These are phyloP conservation scores for Calephelis nemesis DNA, from an alignment of 1,140 invertebrate genomes.

Conservation along the genomic window DNA sequence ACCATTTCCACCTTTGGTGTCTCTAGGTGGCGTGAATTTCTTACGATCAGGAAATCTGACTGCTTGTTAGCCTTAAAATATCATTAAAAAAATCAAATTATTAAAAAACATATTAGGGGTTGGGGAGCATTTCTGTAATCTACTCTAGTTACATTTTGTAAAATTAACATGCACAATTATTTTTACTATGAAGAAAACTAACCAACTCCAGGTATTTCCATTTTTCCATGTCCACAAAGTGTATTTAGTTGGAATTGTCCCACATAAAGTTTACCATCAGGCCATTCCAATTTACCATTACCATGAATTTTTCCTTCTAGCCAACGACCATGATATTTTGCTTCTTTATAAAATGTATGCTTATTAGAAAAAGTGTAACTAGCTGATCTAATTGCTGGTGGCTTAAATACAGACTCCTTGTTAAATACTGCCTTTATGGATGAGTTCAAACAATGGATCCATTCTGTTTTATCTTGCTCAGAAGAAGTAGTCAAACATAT, in stretches of 20 bases:
- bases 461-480: constrained; percentile 87
- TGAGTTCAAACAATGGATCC: constrained; percentile 85
- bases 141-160: too few species aligned
- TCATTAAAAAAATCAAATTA: too few species aligned
- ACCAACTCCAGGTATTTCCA: constrained; percentile 82
- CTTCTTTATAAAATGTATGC: constrained; percentile 86
- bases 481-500: constrained; percentile 84
- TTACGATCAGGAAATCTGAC: too few species aligned
- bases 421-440: constrained; percentile 82
- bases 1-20: too few species aligned
- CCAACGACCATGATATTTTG: constrained; percentile 89
- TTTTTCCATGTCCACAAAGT: constrained; percentile 86
- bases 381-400: constrained; percentile 86
- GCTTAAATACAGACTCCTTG: constrained; percentile 77
- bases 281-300: constrained; percentile 88
- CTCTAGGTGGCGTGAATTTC: too few species aligned
- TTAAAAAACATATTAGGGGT: too few species aligned
- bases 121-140: too few species aligned
- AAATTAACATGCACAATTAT: too few species aligned
- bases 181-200: constrained; percentile 31
- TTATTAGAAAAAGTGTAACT: constrained; percentile 86
- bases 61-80: too few species aligned
- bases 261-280: constrained; percentile 87
- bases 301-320: constrained; percentile 90
- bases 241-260: constrained; percentile 89